phyloP scores from a whole-genome alignment of 2,113 vertebrate genomes.

The Callionymus lyra region DNA sequence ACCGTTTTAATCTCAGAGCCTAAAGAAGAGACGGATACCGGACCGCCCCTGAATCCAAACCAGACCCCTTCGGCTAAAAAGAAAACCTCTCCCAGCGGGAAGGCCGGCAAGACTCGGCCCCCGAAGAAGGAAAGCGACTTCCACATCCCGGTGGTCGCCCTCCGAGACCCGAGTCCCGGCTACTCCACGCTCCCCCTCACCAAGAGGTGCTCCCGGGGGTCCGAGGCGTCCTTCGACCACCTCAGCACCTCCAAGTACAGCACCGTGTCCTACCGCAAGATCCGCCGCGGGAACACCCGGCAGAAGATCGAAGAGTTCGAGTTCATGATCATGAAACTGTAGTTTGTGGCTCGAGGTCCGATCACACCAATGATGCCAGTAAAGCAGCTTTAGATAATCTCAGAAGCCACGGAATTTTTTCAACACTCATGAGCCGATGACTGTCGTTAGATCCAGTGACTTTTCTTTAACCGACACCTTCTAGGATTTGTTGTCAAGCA shows the following conservation, averaged over 20 bases:
- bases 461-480: too few relatives aligned
- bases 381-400: too few relatives aligned
- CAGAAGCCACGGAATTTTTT: too few relatives aligned
- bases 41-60: constrained; percentile 2
- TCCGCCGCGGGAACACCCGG: constrained; percentile 86
- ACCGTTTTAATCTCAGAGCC: too few relatives aligned
- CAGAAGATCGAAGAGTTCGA: constrained; percentile 89
- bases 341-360: neutral
- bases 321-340: constrained; percentile 75
- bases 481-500: too few relatives aligned
- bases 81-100: too few relatives aligned
- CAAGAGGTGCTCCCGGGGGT: constrained; percentile 38
- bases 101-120: neutral
- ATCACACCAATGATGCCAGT: too few relatives aligned
- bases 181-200: constrained; percentile 35
- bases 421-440: too few relatives aligned
- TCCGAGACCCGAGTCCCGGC: constrained; percentile 32
- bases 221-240: constrained; percentile 60
- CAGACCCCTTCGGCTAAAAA: constrained; percentile 2
- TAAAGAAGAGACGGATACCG: too few relatives aligned
- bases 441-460: too few relatives aligned
- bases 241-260: constrained; percentile 78
- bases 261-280: constrained; percentile 89
- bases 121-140: constrained; percentile 14
- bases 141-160: constrained; percentile 4